Base-by-base conservation (phyloP, 2,797 vertebrate genomes). In the Pyrrhura leucotis region DNA sequence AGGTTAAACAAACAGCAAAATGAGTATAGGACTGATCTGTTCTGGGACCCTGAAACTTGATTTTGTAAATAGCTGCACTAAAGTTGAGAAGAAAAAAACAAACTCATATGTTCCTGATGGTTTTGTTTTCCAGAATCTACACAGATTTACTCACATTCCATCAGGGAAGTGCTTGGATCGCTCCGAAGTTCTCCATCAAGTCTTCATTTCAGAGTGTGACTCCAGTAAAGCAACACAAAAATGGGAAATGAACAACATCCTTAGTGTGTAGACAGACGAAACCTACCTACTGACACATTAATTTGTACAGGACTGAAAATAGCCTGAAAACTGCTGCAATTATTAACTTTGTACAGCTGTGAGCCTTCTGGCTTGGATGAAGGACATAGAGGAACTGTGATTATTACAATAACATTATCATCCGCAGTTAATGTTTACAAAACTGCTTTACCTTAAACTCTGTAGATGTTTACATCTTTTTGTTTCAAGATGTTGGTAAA, bases 161-260 rank as follows among this genome's bases (percentile, higher is more conserved):
- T 98, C 99, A 69, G 99, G 98, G 68, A 98, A 98, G 95, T 98
- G 98, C 84, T 97, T 98, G 96, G 99, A 99, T 97, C 99, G 99
- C 81, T 99, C 99, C 0, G 99, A 99, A 90, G 97, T 99, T 89
- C 98, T 99, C 42, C 99, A 99, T 96, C 99, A 99, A 95, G 98
- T 99, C 53, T 99, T 99, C 97, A 96, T 99, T 95, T 98, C 99
- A 23, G 98, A 98, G 77, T 99, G 99, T 83, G 99, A 99, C 97
- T 98, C 96, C 95, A 98, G 90, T 96, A 99, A 99, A 98, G 98
- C 96, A 86, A 98, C 98, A 33, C 99, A 99, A 95, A 99, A 98
- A 88, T 99, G 99, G 99, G 99, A 99, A 97, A 99, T 99, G 98
- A 99, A 99, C 97, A 99, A 99, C 97, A 99, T 99, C 14, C 98